Evolutionary conservation across 2,113 vertebrate genomes (phyloP).

Genomic region (Spea multiplicata): DNA sequence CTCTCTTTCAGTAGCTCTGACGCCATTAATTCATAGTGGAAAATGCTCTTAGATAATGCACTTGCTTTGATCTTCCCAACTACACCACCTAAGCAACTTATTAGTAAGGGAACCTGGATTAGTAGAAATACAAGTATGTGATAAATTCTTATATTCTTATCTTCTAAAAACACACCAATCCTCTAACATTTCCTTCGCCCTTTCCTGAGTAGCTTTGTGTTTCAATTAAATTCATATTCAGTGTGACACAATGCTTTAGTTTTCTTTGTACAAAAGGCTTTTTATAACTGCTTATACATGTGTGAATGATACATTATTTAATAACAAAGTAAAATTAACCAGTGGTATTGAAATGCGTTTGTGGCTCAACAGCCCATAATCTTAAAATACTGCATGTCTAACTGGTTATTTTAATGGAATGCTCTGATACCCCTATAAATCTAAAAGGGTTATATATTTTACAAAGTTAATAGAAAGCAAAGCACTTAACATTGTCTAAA

Average conservation of each 20-base stretch:
- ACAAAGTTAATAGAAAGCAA: too few relatives aligned
- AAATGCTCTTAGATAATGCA: neutral
- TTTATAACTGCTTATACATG: neutral
- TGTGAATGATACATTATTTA: too few relatives aligned
- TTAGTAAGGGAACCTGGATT: neutral
- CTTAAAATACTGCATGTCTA: too few relatives aligned
- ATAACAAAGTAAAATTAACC: too few relatives aligned
- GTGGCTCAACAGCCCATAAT: too few relatives aligned
- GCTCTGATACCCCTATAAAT: too few relatives aligned
- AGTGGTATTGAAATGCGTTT: too few relatives aligned
- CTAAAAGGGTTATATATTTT: too few relatives aligned
- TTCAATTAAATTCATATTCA: neutral
- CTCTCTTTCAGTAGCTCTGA: too few relatives aligned
- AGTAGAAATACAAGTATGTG: neutral
- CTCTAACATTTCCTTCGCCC: neutral
- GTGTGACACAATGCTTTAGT: neutral
- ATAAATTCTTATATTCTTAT: neutral
- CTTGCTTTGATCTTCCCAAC: constrained; percentile 1
- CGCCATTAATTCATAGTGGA: neutral
- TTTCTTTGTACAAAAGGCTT: neutral
- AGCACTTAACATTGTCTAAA: too few relatives aligned
- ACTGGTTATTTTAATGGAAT: too few relatives aligned
- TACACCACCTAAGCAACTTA: neutral
- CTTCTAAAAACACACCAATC: neutral
- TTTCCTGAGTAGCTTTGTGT: neutral